A percentile compares a stretch with the other conserved stretches of the same genome.
Conservation (phyloP, 2,797 vertebrate genomes). For the Sebastes hubbsi region DNA sequence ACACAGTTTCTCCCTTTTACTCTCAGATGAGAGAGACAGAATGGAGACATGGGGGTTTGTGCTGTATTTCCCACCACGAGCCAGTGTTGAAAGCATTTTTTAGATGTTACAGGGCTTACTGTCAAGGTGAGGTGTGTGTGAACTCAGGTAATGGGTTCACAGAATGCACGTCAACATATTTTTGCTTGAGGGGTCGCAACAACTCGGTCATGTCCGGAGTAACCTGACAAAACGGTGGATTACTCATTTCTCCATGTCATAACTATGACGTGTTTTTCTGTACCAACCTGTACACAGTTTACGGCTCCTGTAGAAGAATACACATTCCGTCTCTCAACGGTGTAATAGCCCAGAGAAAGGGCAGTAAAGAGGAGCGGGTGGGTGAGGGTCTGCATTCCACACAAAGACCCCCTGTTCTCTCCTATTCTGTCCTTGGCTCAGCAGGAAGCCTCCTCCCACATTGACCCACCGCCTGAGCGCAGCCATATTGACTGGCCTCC, state of each 20-base stretch:
- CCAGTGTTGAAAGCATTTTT: slow-evolving; percentile 17
- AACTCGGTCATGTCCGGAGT: not conserved
- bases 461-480: slow-evolving; percentile 52
- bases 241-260: not conserved
- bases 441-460: slow-evolving; percentile 70
- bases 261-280: not conserved
- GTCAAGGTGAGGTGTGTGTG: not conserved
- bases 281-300: not conserved
- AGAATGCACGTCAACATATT: not conserved
- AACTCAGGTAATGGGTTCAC: not conserved
- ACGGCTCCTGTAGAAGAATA: not conserved
- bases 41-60: slow-evolving; percentile 15
- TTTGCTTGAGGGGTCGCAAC: not conserved
- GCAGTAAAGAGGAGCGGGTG: slow-evolving; percentile 18
- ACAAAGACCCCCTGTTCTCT: slow-evolving; percentile 78
- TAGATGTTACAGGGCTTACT: slow-evolving; percentile 8
- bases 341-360: slow-evolving; percentile 10
- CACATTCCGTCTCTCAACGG: not conserved
- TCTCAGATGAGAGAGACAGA: slow-evolving; percentile 27
- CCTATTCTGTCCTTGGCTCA: slow-evolving; percentile 56
- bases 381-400: slow-evolving; percentile 37
- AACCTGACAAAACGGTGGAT: not conserved
- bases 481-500: slow-evolving; percentile 65
- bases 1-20: not conserved
- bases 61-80: slow-evolving; percentile 30